phyloP scores from a whole-genome alignment of 2,113 vertebrate genomes.

The Crotalus helleri region DNA sequence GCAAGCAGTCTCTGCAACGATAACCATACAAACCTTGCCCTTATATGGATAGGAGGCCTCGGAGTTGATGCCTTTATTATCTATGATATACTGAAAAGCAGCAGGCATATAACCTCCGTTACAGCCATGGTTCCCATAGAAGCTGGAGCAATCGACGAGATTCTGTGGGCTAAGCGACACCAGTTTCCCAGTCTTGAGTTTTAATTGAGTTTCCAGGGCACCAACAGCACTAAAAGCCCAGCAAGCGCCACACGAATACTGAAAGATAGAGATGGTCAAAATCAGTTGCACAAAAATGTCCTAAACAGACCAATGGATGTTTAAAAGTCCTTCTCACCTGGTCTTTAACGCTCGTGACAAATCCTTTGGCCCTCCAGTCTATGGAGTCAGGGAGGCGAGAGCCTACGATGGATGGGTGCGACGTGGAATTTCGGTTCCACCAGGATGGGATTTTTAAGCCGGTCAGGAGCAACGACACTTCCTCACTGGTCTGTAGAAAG shows the following conservation, averaged over 20 bases:
- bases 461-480: slow-evolving; percentile 69
- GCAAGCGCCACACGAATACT: slow-evolving; percentile 80
- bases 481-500: slow-evolving; percentile 73
- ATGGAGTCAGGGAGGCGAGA: slow-evolving; percentile 60
- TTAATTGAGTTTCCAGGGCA: slow-evolving; percentile 81
- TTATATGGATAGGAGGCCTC: slow-evolving; percentile 82
- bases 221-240: slow-evolving; percentile 86
- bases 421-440: slow-evolving; percentile 22
- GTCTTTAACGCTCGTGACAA: slow-evolving; percentile 76
- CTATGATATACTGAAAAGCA: slow-evolving; percentile 79
- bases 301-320: not conserved
- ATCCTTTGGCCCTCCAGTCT: slow-evolving; percentile 77
- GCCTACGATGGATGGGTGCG: slow-evolving; percentile 34
- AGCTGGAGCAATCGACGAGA: slow-evolving; percentile 78
- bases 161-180: slow-evolving; percentile 83
- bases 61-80: slow-evolving; percentile 81
- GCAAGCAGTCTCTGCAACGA: not conserved
- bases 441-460: slow-evolving; percentile 60
- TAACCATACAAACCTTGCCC: slow-evolving; percentile 65
- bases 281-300: slow-evolving; percentile 1
- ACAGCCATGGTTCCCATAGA: slow-evolving; percentile 76
- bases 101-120: slow-evolving; percentile 74
- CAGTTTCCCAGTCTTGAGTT: slow-evolving; percentile 69
- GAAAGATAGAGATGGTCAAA: not conserved
- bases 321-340: slow-evolving; percentile 66